phyloP scores from a whole-genome alignment of 2,888 invertebrate species.

The Slavum lentiscoides region DNA sequence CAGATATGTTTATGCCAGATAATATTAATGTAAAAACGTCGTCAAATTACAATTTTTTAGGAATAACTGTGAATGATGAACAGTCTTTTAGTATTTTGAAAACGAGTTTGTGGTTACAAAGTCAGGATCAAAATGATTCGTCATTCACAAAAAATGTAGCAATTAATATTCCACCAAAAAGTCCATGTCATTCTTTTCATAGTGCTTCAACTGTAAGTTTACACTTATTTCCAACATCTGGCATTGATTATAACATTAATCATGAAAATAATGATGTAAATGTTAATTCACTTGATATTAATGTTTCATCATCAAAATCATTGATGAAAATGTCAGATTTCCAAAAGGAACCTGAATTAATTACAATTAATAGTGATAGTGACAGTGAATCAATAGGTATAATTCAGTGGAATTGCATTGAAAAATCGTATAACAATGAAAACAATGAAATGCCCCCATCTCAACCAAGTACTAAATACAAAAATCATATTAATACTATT shows the following conservation, averaged over 20 bases:
- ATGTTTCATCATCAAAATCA: not conserved
- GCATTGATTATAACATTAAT: not conserved
- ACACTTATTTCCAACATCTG: not conserved
- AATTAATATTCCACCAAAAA: not conserved
- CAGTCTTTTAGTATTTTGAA: conserved; percentile 4
- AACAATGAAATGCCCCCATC: not conserved
- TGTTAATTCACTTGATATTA: not conserved
- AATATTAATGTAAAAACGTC: not conserved
- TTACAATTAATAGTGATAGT: conserved; percentile 39
- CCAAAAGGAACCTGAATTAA: conserved; percentile 7
- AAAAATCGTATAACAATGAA: not conserved
- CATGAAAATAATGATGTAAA: not conserved
- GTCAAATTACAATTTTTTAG: conserved; percentile 31
- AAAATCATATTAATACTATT: conserved; percentile 19
- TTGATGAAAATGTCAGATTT: not conserved
- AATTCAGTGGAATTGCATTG: not conserved
- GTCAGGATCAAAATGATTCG: not conserved
- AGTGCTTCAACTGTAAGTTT: conserved; percentile 35
- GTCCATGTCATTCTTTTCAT: conserved; percentile 41
- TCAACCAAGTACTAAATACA: not conserved
- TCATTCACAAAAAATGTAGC: conserved; percentile 28
- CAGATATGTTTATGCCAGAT: conserved; percentile 41
- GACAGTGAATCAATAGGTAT: conserved; percentile 34
- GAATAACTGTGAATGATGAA: conserved; percentile 28
- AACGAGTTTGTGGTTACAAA: conserved; percentile 28